Base-by-base conservation (phyloP, 2,888 invertebrate genomes). In the Callyntrura sp. region DNA sequence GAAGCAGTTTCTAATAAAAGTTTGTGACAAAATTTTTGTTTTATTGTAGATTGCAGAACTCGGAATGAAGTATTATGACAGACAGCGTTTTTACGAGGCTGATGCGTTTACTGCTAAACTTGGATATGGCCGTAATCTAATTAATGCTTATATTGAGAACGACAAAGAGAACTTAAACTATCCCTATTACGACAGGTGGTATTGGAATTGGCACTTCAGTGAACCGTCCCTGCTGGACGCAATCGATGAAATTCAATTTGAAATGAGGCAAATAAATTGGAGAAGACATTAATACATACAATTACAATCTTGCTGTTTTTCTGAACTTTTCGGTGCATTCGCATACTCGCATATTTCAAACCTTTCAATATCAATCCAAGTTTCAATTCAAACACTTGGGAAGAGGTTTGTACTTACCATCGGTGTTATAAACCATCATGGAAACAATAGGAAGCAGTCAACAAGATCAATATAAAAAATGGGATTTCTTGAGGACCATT, bases 71-170 rank as follows among this genome's bases (percentile, higher is more conserved):
- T 6, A 55, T 11, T 14, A 55, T 0, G 65, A 51, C n/a, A 62
- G 82, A 12, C 25, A 60, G 12, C 62, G 43, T 2, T 76, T 57
- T 35, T 84, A 51, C 43, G 70, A 84, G 14, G 70, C 90, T 0
- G 90, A 90, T 35, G 65, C 65, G 0, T 87, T 87, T 65, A 87
- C 90, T 12, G 76, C 82, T 1, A 55, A 62, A 17, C 43, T 87
- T 1, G 87, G 86, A 55, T 90, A 87, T 35, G 90, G 87, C 0
- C 84, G 87, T 17, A 76, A 82, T 55, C 70, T 90, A 0, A 82
- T 81, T 11, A 45, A 65, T 12, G 84, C 84, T 3, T 51, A 57
- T 17, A 60, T 85, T 5, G 78, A 89, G 28, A 25, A n/a, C 9
- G 43, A 65, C 6, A 78, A 65, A 14, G 85, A 85, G 20, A 85